Percentiles rank a stretch among this genome's conserved stretches.
Evolutionary conservation across 2,113 vertebrate genomes (phyloP).

Genomic region (Phaethon lepturus): DNA sequence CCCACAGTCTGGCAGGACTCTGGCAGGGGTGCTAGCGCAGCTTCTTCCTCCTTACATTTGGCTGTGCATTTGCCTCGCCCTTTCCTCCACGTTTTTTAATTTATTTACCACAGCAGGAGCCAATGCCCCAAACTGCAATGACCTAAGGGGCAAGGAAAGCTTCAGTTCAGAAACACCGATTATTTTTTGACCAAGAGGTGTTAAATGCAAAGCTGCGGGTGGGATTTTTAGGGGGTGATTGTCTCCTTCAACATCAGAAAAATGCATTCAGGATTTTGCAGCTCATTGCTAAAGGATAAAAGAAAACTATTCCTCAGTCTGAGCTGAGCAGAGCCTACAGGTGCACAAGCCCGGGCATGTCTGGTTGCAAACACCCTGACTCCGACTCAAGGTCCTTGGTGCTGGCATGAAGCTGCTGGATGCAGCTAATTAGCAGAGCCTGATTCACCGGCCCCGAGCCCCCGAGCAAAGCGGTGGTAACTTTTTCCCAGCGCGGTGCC

Average conservation of each 20-base stretch:
- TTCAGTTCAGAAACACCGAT: background rate
- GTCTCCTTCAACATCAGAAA: background rate
- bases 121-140: background rate
- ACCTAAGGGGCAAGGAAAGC: background rate
- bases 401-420: background rate
- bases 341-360: background rate
- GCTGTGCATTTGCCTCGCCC: background rate
- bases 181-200: background rate
- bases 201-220: background rate
- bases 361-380: background rate
- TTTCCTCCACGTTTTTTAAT: background rate
- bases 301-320: background rate
- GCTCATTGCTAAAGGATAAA: background rate
- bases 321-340: background rate
- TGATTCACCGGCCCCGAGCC: slow-evolving; percentile 15
- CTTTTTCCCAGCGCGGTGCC: background rate
- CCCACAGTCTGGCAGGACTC: background rate
- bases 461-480: background rate
- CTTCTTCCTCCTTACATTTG: background rate
- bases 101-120: background rate
- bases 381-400: background rate
- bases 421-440: background rate
- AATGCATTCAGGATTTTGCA: background rate
- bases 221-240: background rate
- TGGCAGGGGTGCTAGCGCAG: background rate